These are phyloP conservation scores for Lichenostomus cassidix DNA, from an alignment of 2,113 vertebrate genomes.

Conservation along the genomic window DNA sequence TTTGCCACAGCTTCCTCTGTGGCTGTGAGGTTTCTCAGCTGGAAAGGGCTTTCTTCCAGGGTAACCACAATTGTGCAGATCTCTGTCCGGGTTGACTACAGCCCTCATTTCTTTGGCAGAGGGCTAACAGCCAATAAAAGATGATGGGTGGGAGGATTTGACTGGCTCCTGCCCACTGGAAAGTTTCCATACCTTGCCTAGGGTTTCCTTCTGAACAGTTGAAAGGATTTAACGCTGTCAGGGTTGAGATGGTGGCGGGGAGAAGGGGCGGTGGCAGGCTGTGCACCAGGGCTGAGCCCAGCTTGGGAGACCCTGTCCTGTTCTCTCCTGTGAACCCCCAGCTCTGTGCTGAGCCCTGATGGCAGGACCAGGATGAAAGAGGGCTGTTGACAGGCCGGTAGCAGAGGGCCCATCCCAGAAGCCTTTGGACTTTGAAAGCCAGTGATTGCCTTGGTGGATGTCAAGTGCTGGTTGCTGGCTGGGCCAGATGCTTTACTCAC, in stretches of 20 bases:
- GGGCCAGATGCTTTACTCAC: background rate
- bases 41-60: background rate
- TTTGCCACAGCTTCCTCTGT: slow-evolving; percentile 7
- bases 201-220: background rate
- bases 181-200: background rate
- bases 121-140: background rate
- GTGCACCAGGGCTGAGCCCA: background rate
- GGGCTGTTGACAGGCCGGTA: background rate
- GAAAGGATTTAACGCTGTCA: background rate
- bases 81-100: background rate
- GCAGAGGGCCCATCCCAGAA: background rate
- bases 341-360: background rate
- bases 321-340: background rate
- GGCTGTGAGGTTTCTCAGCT: background rate
- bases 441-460: background rate
- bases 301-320: background rate
- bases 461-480: background rate
- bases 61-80: background rate
- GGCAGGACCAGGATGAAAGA: background rate
- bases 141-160: background rate
- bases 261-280: background rate
- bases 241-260: background rate
- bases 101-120: background rate
- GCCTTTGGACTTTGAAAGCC: background rate
- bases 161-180: background rate